Percentiles rank a stretch among this genome's conserved stretches.
These are phyloP conservation scores for Danionella cerebrum DNA, from an alignment of 2,113 vertebrate genomes.

Conservation along the genomic window DNA sequence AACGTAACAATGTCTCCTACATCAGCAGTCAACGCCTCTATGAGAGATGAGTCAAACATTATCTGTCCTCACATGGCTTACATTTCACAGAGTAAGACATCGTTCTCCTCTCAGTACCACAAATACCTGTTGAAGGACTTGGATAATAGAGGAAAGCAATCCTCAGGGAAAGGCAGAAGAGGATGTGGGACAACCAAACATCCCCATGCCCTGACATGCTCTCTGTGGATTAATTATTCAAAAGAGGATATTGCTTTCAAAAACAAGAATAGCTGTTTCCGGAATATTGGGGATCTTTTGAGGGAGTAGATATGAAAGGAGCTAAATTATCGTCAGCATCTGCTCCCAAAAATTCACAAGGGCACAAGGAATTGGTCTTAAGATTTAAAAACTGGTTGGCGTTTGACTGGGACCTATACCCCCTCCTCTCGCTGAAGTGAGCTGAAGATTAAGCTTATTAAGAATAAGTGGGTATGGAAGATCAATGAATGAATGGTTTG, in stretches of 20 bases:
- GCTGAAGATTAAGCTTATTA: too few relatives aligned
- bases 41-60: conserved; percentile 2
- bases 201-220: conserved; percentile 33
- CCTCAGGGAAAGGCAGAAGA: conserved; percentile 10
- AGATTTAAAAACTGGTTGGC: too few relatives aligned
- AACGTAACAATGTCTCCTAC: neutral
- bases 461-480: too few relatives aligned
- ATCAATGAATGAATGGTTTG: too few relatives aligned
- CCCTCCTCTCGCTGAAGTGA: too few relatives aligned
- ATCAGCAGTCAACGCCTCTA: neutral
- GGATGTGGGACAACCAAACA: conserved; percentile 19
- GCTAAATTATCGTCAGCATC: neutral
- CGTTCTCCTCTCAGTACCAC: neutral
- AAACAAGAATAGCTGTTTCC: conserved; percentile 15
- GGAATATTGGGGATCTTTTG: neutral
- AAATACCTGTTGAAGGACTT: conserved; percentile 32
- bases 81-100: conserved; percentile 27
- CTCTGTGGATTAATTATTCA: conserved; percentile 38
- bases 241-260: conserved; percentile 28
- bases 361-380: too few relatives aligned
- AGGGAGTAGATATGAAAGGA: neutral
- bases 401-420: too few relatives aligned
- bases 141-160: conserved; percentile 24
- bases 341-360: neutral
- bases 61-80: conserved; percentile 11